Evolutionary conservation across 1,140 invertebrate genomes (phyloP).

Genomic region (Lepidostoma basale): DNA sequence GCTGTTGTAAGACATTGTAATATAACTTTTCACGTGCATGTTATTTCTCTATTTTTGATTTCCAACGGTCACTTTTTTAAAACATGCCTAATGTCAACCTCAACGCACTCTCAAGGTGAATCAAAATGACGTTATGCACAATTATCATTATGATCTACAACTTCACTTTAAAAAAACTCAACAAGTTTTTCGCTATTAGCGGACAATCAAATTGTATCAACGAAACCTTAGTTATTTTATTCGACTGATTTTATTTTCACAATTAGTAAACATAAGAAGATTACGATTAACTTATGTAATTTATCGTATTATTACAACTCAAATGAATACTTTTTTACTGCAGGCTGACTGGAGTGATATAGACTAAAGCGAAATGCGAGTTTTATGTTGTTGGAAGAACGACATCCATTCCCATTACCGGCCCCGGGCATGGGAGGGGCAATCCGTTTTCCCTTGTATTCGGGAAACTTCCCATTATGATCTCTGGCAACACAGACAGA

Average conservation of each 20-base stretch:
- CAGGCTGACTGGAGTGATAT: conserved; percentile 12
- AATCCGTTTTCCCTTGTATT: conserved; percentile 40
- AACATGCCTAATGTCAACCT: too few relatives aligned
- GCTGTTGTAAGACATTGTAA: too few relatives aligned
- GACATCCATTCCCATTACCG: conserved; percentile 42
- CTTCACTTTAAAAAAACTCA: too few relatives aligned
- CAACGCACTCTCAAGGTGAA: too few relatives aligned
- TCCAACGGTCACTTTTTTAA: too few relatives aligned
- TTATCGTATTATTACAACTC: not conserved
- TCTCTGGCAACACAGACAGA: conserved; percentile 28
- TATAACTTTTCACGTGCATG: too few relatives aligned
- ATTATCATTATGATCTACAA: too few relatives aligned
- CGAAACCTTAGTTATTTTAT: not conserved
- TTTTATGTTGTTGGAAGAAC: conserved; percentile 42
- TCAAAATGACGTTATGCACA: too few relatives aligned
- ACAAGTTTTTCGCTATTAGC: too few relatives aligned
- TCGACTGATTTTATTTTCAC: not conserved
- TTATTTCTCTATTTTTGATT: too few relatives aligned
- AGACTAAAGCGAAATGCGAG: conserved; percentile 33
- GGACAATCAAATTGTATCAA: not conserved
- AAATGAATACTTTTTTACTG: not conserved
- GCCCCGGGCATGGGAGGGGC: conserved; percentile 20
- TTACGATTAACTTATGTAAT: not conserved
- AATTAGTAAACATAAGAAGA: not conserved
- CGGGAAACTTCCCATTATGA: conserved; percentile 44